Evolutionary conservation across 2,888 invertebrate species (phyloP), one percentile per base, ranked within the genome.

Genomic region (Dynastes hyllus): DNA sequence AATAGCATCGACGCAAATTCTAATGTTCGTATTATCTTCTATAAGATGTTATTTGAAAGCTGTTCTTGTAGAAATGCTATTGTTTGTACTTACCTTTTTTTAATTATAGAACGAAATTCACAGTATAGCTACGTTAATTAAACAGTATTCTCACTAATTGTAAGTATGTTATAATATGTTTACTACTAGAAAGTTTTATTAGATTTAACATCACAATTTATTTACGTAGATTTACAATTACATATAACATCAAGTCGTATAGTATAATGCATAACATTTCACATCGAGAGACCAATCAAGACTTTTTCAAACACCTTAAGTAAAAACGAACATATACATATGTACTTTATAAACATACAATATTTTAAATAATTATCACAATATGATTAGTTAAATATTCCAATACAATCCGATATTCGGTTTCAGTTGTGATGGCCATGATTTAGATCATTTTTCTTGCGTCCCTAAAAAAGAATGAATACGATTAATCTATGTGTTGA

Each of bases 371-470:
- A 81, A 80, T 82, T 84, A 84, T 83, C 84, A 84, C 83, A 83
- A 83, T 81, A 58, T 58, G 22, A 8, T 58, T 58, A 58, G 22
- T 6, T 22, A 58, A 16, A 8, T 58, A 58, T 58, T 9, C 16
- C 55, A 27, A 58, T 58, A 58, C 16, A 78, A 83, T 81, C 6
- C 13, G 69, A 53, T 16, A 61, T 32, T 69, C 80, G 69, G 58
- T 79, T 78, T 80, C 83, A 85, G 79, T 83, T 83, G 71, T 84
- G 85, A 79, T 84, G 85, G 75, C 83, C 82, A 76, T 85, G 85
- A 81, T 85, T 86, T 86, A 88, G 81, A 86, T 88, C 88, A 87
- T 87, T 83, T 87, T 85, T 83, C 88, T 85, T 84, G 86, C 88
- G 80, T 82, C 86, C 86, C 88, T 88, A 86, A 75, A 88, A 87